Evolutionary conservation across 2,888 invertebrate genomes (phyloP), one percentile per base, ranked within the genome.

Genomic region (Agrenia bidenticulata): DNA sequence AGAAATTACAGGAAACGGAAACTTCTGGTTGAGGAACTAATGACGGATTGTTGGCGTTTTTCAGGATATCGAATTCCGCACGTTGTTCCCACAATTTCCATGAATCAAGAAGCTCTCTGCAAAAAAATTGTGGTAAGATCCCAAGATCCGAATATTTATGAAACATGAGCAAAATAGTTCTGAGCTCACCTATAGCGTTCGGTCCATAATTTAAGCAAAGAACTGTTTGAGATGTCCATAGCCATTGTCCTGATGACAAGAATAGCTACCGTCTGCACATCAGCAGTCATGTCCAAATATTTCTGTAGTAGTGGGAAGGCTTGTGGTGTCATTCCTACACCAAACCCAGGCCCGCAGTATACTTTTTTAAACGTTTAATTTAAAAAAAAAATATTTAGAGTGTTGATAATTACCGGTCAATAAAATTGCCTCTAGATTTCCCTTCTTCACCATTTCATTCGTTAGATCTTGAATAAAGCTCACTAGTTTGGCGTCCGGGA

Each of bases 71-170:
- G 79, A 96, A 89, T 77, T 90, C 87, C 2, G 93, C 92, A 60
- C 95, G 86, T 79, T 90, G 88, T 79, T 88, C 88, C 94, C 94
- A 96, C 79, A 94, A 84, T 78, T 88, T 87, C 94, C 95, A 95
- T 59, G 88, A 85, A 80, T 96, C 93, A 74, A 97, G 82, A 66
- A 95, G 82, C 72, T 85, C 85, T 75, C 92, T 85, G n/a, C 81
- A 94, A 95, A 45, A 45, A 45, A n/a, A n/a, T n/a, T n/a, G n/a
- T n/a, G n/a, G n/a, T n/a, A n/a, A n/a, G n/a, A n/a, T n/a, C n/a
- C 27, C 7, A 26, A 21, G 5, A 51, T 7, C 2, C 9, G 2
- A 9, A 11, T 4, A 55, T 55, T 32, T 4, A 7, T 5, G 32
- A 24, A 55, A 55, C 4, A n/a, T n/a, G n/a, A n/a, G n/a, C n/a